Evolutionary conservation across 2,797 vertebrate species (phyloP).

Genomic region (Intellagama lesueurii): DNA sequence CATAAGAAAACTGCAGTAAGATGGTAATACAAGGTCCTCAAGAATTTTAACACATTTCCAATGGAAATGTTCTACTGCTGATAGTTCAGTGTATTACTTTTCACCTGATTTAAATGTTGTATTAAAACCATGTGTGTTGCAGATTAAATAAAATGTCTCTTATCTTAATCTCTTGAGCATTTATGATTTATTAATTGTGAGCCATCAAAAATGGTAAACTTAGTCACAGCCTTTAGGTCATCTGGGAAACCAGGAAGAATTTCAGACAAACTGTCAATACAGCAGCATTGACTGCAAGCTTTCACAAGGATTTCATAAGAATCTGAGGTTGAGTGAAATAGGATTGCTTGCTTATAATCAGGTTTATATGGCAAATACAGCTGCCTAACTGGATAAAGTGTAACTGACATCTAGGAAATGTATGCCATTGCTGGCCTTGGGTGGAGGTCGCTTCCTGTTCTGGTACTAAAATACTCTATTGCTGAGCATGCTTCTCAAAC

Average conservation of each 20-base stretch:
- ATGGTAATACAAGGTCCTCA: conserved; percentile 72
- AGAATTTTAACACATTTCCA: conserved; percentile 81
- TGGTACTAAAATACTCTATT: not conserved
- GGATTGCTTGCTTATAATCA: not conserved
- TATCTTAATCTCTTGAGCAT: conserved; percentile 58
- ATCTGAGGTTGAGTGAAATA: not conserved
- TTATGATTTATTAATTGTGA: conserved; percentile 57
- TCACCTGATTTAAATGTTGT: conserved; percentile 76
- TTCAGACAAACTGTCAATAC: not conserved
- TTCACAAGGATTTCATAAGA: not conserved
- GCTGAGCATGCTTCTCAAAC: not conserved
- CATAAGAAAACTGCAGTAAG: conserved; percentile 81
- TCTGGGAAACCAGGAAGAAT: not conserved
- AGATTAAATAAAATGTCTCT: conserved; percentile 77
- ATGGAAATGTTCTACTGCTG: conserved; percentile 81
- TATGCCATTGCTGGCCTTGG: not conserved
- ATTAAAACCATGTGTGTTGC: conserved; percentile 78
- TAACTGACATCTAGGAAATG: not conserved
- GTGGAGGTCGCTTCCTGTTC: not conserved
- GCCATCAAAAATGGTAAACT: conserved; percentile 32
- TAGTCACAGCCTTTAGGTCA: conserved; percentile 9
- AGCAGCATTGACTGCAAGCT: not conserved
- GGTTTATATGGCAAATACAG: not conserved
- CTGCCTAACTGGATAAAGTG: not conserved
- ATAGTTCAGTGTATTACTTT: conserved; percentile 77